These are phyloP conservation scores for Cephonodes hylas DNA, from an alignment of 2,888 invertebrate genomes.

Conservation along the genomic window DNA sequence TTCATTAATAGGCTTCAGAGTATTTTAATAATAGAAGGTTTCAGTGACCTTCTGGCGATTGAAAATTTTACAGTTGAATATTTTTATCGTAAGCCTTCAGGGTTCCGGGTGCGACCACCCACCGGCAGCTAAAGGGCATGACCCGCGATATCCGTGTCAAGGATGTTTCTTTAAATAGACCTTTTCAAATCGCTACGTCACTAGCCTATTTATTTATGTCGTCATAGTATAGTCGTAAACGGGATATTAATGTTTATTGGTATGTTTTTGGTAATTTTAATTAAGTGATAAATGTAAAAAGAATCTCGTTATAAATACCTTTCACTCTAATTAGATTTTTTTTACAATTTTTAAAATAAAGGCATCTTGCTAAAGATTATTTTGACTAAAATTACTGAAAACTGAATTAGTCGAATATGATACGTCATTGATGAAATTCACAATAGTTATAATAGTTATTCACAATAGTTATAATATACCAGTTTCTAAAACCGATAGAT, in stretches of 20 bases:
- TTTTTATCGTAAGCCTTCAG: slow-evolving; percentile 46
- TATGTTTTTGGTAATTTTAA: not conserved
- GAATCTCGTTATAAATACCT: too few species aligned
- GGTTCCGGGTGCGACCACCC: slow-evolving; percentile 33
- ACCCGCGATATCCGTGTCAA: slow-evolving; percentile 65
- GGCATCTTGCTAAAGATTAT: too few species aligned
- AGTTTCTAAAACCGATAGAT: too few species aligned
- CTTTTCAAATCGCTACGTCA: slow-evolving; percentile 38
- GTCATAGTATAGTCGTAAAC: too few species aligned
- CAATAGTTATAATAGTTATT: too few species aligned
- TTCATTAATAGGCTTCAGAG: not conserved
- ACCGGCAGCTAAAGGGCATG: slow-evolving; percentile 57
- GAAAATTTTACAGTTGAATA: slow-evolving; percentile 22
- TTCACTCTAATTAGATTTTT: too few species aligned
- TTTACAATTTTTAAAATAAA: too few species aligned
- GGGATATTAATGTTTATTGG: not conserved
- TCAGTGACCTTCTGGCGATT: slow-evolving; percentile 14
- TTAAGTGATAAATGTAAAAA: not conserved
- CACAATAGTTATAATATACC: too few species aligned
- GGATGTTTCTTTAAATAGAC: slow-evolving; percentile 58
- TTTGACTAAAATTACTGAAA: too few species aligned
- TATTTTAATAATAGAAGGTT: not conserved
- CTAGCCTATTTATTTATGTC: not conserved
- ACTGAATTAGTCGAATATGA: too few species aligned
- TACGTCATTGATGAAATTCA: too few species aligned